phyloP scores from a whole-genome alignment of 2,888 invertebrate species.

The Syrista parreyssii region DNA sequence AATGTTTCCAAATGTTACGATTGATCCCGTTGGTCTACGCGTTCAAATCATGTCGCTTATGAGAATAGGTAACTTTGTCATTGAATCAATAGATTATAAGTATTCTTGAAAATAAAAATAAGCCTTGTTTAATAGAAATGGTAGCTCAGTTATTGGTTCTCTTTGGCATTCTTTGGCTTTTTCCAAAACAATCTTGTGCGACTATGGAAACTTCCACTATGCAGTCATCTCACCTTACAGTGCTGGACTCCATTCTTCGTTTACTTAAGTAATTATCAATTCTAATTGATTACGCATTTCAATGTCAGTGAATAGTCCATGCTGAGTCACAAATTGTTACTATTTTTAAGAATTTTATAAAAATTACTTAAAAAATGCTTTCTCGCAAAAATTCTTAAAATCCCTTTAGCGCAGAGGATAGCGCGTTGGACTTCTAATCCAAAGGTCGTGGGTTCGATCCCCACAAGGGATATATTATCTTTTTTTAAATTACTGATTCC shows the following conservation, averaged over 20 bases:
- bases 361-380: background rate
- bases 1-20: slow-evolving; percentile 6
- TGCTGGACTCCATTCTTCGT: slow-evolving; percentile 9
- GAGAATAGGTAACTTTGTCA: slow-evolving; percentile 39
- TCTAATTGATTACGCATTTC: background rate
- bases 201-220: slow-evolving; percentile 14
- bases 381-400: slow-evolving; percentile 25
- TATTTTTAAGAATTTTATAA: background rate
- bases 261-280: slow-evolving; percentile 12
- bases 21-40: slow-evolving; percentile 24
- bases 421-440: slow-evolving; percentile 65
- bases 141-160: slow-evolving; percentile 39
- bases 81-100: background rate
- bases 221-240: slow-evolving; percentile 1
- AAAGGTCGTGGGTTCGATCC: slow-evolving; percentile 65
- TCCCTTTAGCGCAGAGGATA: slow-evolving; percentile 66
- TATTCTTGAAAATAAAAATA: background rate
- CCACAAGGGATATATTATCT: slow-evolving; percentile 61
- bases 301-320: background rate
- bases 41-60: slow-evolving; percentile 42
- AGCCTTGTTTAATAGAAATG: slow-evolving; percentile 35
- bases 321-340: background rate
- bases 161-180: slow-evolving; percentile 38
- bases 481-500: slow-evolving; percentile 29
- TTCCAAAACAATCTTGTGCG: slow-evolving; percentile 37